Base-by-base conservation (phyloP, 2,888 invertebrate genomes). In the Psylliodes chrysocephalus region DNA sequence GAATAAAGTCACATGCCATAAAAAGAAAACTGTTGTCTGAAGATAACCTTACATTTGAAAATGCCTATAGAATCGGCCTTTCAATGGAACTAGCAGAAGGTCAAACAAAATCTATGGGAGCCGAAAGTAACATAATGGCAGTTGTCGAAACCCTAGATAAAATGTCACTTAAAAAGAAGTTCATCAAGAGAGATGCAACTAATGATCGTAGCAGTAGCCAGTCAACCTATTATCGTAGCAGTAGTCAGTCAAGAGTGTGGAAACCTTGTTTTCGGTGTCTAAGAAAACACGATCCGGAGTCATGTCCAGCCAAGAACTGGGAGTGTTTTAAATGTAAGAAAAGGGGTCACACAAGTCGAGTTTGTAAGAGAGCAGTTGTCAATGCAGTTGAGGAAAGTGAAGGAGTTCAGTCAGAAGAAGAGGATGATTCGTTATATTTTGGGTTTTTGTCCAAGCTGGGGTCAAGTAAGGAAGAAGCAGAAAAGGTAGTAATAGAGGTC, bases 11-110 rank as follows among this genome's bases (percentile, higher is more conserved):
- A 6, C 5, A 25, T 35, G 8, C 55, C 8, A 70, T 69, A 5
- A 64, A 69, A 30, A 63, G 67, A 19, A 64, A 62, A 17, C 53
- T 77, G 8, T 52, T 76, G 10, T 54, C 61, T 7, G 22, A 51
- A 40, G 66, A 53, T n/a, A 18, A 25, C 8, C 35, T 66, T 22
- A 56, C 55, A 18, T 66, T 53, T 33, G 46, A 53, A n/a, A 49
- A 28, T 17, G 63, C 54, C 1, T 30, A n/a, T n/a, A n/a, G n/a
- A n/a, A n/a, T n/a, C n/a, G n/a, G n/a, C n/a, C n/a, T n/a, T n/a
- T n/a, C n/a, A 7, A 19, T 60, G 49, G 55, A 66, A 12, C n/a
- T 66, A 22, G 62, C 63, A 3, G 59, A 63, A 30, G 40, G 63
- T 28, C 52, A 65, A 38, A 18, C 47, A 8, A 57, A 52, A 33